Evolutionary conservation across 2,888 invertebrate genomes (phyloP).

Genomic region (Spisula subtruncata): DNA sequence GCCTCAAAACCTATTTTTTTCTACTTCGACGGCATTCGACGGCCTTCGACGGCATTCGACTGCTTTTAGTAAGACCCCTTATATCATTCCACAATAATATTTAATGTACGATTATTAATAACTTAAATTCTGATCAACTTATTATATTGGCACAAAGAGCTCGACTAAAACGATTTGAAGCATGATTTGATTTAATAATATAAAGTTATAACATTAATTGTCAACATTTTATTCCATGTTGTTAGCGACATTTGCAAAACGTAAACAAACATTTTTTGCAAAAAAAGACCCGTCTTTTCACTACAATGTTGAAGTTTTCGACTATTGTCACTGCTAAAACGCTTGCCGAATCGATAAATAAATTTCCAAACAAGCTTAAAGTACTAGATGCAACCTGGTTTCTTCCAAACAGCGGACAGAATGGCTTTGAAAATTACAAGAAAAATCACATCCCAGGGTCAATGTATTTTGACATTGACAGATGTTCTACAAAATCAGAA

Average conservation of each 20-base stretch:
- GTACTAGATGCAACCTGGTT: constrained; percentile 85
- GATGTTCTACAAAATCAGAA: constrained; percentile 79
- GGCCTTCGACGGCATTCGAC: too few relatives aligned
- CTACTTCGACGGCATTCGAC: too few relatives aligned
- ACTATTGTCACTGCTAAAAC: constrained; percentile 70
- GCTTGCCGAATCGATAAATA: constrained; percentile 65
- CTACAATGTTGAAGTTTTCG: constrained; percentile 57
- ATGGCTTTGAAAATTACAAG: constrained; percentile 78
- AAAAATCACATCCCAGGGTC: constrained; percentile 85
- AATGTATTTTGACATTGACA: constrained; percentile 85
- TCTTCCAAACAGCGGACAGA: constrained; percentile 79
- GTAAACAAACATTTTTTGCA: too few relatives aligned
- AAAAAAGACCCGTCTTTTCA: background rate
- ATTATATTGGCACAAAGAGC: background rate
- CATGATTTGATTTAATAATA: background rate
- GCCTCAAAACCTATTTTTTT: too few relatives aligned
- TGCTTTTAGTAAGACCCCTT: too few relatives aligned
- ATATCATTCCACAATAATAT: too few relatives aligned
- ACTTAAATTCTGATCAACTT: background rate
- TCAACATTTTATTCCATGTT: background rate
- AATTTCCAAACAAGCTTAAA: constrained; percentile 73
- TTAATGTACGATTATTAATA: background rate
- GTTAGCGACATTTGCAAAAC: constrained; percentile 10
- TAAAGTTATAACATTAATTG: background rate
- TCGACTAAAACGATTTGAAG: background rate